phyloP scores from a whole-genome alignment of 2,113 vertebrate genomes.

The Pseudonaja textilis region DNA sequence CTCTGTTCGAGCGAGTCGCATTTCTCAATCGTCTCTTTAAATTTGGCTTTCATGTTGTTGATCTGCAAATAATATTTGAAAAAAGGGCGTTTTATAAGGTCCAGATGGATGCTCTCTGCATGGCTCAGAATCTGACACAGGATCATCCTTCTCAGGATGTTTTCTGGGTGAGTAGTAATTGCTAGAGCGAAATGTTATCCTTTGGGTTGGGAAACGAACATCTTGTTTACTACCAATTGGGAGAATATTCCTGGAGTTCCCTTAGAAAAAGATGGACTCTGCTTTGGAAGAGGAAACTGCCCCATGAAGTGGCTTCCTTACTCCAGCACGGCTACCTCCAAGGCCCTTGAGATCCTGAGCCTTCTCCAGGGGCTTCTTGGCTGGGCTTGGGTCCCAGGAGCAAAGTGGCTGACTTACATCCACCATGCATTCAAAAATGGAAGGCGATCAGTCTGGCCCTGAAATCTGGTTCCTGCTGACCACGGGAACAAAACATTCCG shows the following conservation, averaged over 20 bases:
- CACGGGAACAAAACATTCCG: background rate
- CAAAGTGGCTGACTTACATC: background rate
- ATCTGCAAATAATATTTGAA: conserved; percentile 64
- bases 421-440: background rate
- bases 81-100: conserved; percentile 45
- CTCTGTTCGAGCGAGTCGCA: conserved; percentile 91
- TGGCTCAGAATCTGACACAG: background rate
- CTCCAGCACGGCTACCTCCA: background rate
- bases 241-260: background rate
- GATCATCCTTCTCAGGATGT: background rate
- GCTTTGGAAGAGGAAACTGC: background rate
- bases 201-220: background rate
- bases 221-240: background rate
- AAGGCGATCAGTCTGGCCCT: background rate
- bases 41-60: conserved; percentile 98
- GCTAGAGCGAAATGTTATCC: background rate
- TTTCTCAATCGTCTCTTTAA: conserved; percentile 98
- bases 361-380: background rate
- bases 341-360: too few relatives aligned
- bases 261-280: background rate
- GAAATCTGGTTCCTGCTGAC: background rate
- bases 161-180: background rate
- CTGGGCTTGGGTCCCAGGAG: background rate
- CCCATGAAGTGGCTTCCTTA: background rate
- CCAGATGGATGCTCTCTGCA: background rate